A percentile compares a stretch with the other conserved stretches of the same genome.
phyloP scores from a whole-genome alignment of 1,140 invertebrate genomes.

The Pissodes strobi region DNA sequence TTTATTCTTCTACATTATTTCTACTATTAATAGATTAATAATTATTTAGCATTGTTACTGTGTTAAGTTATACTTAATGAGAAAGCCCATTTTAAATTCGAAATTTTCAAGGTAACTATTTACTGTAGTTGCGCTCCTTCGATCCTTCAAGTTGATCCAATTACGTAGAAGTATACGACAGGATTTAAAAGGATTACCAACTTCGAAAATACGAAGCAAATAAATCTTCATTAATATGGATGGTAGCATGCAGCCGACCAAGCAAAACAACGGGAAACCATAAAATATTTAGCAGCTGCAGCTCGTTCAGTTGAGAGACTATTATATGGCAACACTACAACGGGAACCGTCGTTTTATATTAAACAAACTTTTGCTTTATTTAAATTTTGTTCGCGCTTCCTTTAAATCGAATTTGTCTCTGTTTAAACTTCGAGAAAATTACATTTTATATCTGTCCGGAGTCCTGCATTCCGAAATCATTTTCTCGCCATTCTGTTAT shows the following conservation, averaged over 20 bases:
- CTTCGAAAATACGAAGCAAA: too few relatives aligned
- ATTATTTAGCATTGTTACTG: too few relatives aligned
- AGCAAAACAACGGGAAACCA: constrained; percentile 20
- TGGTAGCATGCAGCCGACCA: constrained; percentile 2
- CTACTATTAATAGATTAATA: too few relatives aligned
- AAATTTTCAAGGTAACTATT: too few relatives aligned
- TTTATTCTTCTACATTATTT: too few relatives aligned
- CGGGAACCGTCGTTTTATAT: constrained; percentile 3
- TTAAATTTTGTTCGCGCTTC: constrained; percentile 11
- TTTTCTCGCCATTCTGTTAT: neutral
- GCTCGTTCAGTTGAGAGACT: constrained; percentile 1
- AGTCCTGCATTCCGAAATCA: neutral
- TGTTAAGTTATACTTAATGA: too few relatives aligned
- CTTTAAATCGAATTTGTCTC: constrained; percentile 13
- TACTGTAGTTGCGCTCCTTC: too few relatives aligned
- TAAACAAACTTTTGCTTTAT: constrained; percentile 22
- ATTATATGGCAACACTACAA: constrained; percentile 5
- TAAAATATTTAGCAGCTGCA: constrained; percentile 31
- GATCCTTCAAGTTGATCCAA: too few relatives aligned
- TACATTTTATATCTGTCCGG: constrained; percentile 6
- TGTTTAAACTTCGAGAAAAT: constrained; percentile 7
- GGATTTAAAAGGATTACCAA: too few relatives aligned
- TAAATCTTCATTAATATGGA: constrained; percentile 26
- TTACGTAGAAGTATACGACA: too few relatives aligned
- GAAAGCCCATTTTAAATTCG: too few relatives aligned